A percentile compares a stretch with the other conserved stretches of the same genome.
Conservation (phyloP, 2,797 vertebrate genomes). For the Chiloscyllium punctatum region DNA sequence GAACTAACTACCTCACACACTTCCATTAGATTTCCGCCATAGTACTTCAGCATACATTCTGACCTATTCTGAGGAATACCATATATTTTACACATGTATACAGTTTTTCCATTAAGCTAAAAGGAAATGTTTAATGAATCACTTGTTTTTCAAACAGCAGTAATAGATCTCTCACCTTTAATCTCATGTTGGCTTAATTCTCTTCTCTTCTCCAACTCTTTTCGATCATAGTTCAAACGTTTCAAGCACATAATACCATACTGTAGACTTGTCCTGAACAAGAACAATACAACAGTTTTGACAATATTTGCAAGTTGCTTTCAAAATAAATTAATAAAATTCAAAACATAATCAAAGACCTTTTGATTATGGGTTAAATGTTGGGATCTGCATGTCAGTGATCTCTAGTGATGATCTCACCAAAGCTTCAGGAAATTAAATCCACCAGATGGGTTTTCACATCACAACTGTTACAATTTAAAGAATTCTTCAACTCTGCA, state of each 20-base stretch:
- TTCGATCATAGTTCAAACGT: constrained; percentile 95
- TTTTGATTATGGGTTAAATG: not conserved
- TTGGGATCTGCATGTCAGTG: not conserved
- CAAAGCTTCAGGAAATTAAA: not conserved
- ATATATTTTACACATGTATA: not conserved
- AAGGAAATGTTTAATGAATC: not conserved
- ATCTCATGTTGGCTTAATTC: constrained; percentile 94
- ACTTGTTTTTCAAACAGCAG: not conserved
- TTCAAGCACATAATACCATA: constrained; percentile 98
- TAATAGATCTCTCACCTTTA: constrained; percentile 66
- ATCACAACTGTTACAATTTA: not conserved
- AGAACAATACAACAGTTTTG: constrained; percentile 10
- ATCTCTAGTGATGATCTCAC: not conserved
- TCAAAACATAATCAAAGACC: not conserved
- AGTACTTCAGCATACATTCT: not conserved
- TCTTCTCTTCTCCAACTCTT: constrained; percentile 89
- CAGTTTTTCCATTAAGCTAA: not conserved
- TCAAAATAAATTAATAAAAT: constrained; percentile 15
- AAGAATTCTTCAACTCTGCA: not conserved
- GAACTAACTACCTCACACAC: not conserved
- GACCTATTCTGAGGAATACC: not conserved
- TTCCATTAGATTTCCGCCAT: not conserved
- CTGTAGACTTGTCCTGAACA: constrained; percentile 88
- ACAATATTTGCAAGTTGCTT: not conserved
- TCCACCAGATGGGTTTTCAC: not conserved